A percentile compares a stretch with the other conserved stretches of the same genome.
phyloP scores from a whole-genome alignment of 2,113 vertebrate genomes.

The Neoarius graeffei region DNA sequence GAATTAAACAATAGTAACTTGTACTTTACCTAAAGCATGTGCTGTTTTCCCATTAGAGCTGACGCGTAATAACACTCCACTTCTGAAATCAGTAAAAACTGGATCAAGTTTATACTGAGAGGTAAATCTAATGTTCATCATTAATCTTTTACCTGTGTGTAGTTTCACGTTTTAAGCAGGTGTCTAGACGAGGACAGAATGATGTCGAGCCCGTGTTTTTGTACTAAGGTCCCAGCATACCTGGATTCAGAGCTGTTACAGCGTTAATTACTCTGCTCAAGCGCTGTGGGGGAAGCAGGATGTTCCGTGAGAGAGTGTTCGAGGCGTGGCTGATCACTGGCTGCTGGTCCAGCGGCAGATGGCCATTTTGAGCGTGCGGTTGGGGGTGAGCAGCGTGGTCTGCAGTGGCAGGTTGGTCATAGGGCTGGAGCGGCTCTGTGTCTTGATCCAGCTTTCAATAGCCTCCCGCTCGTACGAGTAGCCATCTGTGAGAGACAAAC shows the following conservation, averaged over 20 bases:
- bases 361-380: constrained; percentile 93
- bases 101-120: background rate
- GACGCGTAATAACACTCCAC: background rate
- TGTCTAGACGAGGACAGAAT: background rate
- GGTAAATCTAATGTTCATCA: background rate
- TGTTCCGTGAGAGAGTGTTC: too few relatives aligned
- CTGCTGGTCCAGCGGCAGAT: constrained; percentile 83
- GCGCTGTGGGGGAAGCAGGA: background rate
- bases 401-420: constrained; percentile 93
- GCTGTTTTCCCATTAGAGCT: too few relatives aligned
- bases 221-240: background rate
- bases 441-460: constrained; percentile 88
- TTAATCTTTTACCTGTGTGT: background rate
- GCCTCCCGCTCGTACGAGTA: constrained; percentile 93
- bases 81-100: too few relatives aligned
- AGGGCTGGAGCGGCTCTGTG: constrained; percentile 86
- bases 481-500: constrained; percentile 77
- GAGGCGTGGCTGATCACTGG: constrained; percentile 52
- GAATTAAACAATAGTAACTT: too few relatives aligned
- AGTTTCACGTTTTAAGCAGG: background rate
- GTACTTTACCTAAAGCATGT: too few relatives aligned
- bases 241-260: background rate
- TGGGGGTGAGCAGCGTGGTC: constrained; percentile 85
- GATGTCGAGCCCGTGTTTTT: background rate
- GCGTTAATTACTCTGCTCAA: background rate